phyloP scores from a whole-genome alignment of 2,113 vertebrate genomes.

The Anthoscopus minutus region DNA sequence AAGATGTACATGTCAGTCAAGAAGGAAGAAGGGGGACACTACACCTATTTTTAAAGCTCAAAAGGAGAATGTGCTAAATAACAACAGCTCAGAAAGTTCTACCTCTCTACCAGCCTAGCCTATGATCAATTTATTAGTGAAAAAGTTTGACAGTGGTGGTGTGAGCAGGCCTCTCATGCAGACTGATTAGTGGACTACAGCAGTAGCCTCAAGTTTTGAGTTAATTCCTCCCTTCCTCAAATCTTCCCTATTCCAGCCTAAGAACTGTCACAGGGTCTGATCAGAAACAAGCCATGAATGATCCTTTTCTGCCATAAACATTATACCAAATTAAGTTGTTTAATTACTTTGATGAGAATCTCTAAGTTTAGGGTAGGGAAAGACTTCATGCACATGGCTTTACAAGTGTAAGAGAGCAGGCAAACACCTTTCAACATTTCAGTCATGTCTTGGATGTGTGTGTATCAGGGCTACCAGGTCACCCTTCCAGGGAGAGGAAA shows the following conservation, averaged over 20 bases:
- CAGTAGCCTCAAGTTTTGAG: not conserved
- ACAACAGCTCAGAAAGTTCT: not conserved
- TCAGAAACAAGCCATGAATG: not conserved
- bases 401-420: not conserved
- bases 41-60: not conserved
- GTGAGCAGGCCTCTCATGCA: not conserved
- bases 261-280: not conserved
- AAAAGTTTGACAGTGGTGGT: not conserved
- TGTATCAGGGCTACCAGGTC: not conserved
- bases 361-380: not conserved
- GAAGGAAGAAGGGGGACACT: not conserved
- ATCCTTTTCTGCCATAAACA: not conserved
- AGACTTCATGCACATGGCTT: not conserved
- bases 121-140: not conserved
- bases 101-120: not conserved
- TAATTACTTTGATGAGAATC: not conserved
- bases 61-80: not conserved
- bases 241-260: not conserved
- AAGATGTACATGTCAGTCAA: not conserved
- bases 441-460: rapidly evolving
- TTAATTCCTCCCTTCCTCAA: not conserved
- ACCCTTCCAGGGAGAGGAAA: not conserved
- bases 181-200: not conserved
- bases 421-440: not conserved
- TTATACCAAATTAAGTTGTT: not conserved